A percentile compares a stretch with the other conserved stretches of the same genome.
phyloP scores from a whole-genome alignment of 2,797 vertebrate species.

The Peromyscus melanophrys region DNA sequence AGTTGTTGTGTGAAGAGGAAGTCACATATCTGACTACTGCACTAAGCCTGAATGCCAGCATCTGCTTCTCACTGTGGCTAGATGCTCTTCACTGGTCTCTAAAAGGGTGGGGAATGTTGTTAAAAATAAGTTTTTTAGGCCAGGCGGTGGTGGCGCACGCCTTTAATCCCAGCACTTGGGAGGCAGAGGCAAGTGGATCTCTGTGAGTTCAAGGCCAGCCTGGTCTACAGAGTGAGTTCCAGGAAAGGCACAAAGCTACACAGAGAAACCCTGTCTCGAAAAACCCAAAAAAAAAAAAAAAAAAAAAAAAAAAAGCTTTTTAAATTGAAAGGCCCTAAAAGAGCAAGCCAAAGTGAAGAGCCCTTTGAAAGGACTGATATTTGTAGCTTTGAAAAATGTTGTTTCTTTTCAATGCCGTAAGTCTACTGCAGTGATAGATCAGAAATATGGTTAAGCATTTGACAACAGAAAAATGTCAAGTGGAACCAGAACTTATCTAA shows the following conservation, averaged over 20 bases:
- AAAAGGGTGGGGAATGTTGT: background rate
- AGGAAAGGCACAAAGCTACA: too few species aligned
- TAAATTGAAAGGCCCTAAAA: conserved; percentile 55
- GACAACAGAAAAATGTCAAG: conserved; percentile 53
- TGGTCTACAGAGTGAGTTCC: too few species aligned
- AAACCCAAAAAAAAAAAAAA: too few species aligned
- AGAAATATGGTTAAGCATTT: conserved; percentile 62
- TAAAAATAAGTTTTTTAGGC: conserved; percentile 64
- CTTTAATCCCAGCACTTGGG: too few species aligned
- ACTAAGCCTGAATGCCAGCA: conserved; percentile 2
- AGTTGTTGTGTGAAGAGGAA: conserved; percentile 24
- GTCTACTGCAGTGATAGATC: conserved; percentile 19
- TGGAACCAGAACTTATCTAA: conserved; percentile 53
- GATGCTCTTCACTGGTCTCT: conserved; percentile 30
- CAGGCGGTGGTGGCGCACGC: too few species aligned
- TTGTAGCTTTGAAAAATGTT: conserved; percentile 55
- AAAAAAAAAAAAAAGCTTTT: conserved; percentile 62
- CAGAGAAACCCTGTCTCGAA: too few species aligned
- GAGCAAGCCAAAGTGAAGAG: conserved; percentile 55
- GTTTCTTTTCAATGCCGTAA: conserved; percentile 49
- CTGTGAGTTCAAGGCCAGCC: too few species aligned
- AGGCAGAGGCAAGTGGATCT: too few species aligned
- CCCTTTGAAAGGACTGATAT: conserved; percentile 62
- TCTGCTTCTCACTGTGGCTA: conserved; percentile 36
- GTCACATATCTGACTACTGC: conserved; percentile 15